Conservation (phyloP, 1,140 invertebrate species). For the Drosophila parvula region DNA sequence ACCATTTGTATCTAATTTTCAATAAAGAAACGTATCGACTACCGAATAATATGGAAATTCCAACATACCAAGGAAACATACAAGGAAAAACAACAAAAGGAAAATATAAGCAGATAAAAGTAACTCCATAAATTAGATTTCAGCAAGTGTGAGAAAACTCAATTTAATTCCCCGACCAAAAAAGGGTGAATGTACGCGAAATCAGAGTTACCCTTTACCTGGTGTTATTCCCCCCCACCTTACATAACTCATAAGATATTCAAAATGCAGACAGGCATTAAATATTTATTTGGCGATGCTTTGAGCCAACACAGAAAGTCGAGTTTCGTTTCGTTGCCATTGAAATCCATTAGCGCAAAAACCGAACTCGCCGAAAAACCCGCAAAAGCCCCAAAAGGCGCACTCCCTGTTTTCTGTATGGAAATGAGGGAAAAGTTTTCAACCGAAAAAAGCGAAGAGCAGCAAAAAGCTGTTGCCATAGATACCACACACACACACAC, state of each 20-base stretch:
- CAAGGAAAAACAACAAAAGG: no score
- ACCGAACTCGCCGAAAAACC: slow-evolving; percentile 18
- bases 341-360: slow-evolving; percentile 45
- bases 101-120: not conserved
- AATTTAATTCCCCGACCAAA: slow-evolving; percentile 10
- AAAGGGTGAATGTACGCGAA: slow-evolving; percentile 4
- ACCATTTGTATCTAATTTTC: no score
- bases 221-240: not conserved
- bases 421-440: slow-evolving; percentile 39
- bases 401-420: slow-evolving; percentile 6
- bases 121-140: not conserved
- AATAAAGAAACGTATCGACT: no score
- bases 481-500: slow-evolving; percentile 29
- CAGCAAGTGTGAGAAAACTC: not conserved
- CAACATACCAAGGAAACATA: no score
- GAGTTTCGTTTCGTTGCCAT: slow-evolving; percentile 19
- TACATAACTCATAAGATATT: slow-evolving; percentile 4
- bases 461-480: slow-evolving; percentile 42
- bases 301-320: slow-evolving; percentile 5
- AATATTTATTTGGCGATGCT: slow-evolving; percentile 25
- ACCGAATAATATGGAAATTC: no score
- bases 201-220: not conserved
- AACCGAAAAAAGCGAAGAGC: slow-evolving; percentile 4
- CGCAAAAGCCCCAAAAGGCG: slow-evolving; percentile 27
- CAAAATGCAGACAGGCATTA: slow-evolving; percentile 27